phyloP scores from a whole-genome alignment of 2,888 invertebrate species.

The Polydrusus pterygomalis region DNA sequence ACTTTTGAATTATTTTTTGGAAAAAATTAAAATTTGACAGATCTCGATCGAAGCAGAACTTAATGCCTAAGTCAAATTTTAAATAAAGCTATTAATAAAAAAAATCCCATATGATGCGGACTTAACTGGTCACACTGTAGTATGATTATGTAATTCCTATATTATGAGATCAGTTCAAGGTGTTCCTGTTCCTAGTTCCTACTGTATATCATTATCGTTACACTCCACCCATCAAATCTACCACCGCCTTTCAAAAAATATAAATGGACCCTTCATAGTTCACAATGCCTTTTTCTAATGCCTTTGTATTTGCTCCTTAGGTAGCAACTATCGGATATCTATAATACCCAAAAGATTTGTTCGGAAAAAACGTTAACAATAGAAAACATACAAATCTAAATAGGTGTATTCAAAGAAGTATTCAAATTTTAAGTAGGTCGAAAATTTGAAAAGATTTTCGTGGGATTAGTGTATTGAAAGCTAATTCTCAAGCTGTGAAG shows the following conservation, averaged over 20 bases:
- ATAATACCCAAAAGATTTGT: slow-evolving; percentile 1
- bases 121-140: no score
- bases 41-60: no score
- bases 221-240: slow-evolving; percentile 7
- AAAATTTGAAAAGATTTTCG: slow-evolving; percentile 12
- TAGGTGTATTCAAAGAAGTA: slow-evolving; percentile 13
- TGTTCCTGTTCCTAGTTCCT: no score
- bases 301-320: slow-evolving; percentile 22
- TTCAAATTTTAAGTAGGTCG: slow-evolving; percentile 19
- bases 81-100: no score
- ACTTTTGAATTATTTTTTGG: no score
- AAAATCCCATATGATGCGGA: no score
- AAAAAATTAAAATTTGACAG: no score
- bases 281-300: not conserved
- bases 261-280: slow-evolving; percentile 14
- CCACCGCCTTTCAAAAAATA: slow-evolving; percentile 15
- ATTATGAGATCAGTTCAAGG: not conserved
- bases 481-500: slow-evolving; percentile 26
- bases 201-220: slow-evolving; percentile 4
- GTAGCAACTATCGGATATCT: slow-evolving; percentile 15
- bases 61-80: no score
- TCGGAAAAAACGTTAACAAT: slow-evolving; percentile 10
- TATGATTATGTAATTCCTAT: no score
- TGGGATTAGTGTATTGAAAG: slow-evolving; percentile 17
- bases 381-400: slow-evolving; percentile 18